phyloP scores from a whole-genome alignment of 2,888 invertebrate species.

The Drosophila merina region DNA sequence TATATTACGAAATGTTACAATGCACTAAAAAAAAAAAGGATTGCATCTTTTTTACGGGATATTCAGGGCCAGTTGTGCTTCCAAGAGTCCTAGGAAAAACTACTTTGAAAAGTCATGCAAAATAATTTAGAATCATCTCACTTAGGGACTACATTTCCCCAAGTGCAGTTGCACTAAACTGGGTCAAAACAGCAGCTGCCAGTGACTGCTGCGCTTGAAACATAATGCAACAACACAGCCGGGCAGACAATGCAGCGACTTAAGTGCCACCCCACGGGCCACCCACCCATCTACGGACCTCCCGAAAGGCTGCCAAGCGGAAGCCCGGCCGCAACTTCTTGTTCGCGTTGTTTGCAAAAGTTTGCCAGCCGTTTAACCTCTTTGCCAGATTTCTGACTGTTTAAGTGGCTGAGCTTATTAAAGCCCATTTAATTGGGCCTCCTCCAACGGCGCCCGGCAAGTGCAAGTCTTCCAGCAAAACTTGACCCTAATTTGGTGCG shows the following conservation, averaged over 20 bases:
- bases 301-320: neutral
- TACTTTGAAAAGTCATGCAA: neutral
- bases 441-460: constrained; percentile 45
- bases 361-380: constrained; percentile 60
- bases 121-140: neutral
- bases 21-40: neutral
- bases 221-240: constrained; percentile 24
- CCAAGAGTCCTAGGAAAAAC: too few relatives aligned
- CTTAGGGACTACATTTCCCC: neutral
- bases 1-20: constrained; percentile 11
- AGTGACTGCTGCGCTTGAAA: constrained; percentile 4
- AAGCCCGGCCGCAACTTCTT: constrained; percentile 13
- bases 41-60: too few relatives aligned
- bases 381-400: constrained; percentile 73
- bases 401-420: constrained; percentile 74
- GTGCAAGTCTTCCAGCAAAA: constrained; percentile 38
- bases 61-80: neutral
- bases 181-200: constrained; percentile 63
- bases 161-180: constrained; percentile 39
- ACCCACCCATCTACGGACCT: neutral
- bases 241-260: constrained; percentile 15
- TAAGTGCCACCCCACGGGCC: neutral
- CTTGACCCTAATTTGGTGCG: constrained; percentile 68
- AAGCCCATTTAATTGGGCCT: constrained; percentile 67
- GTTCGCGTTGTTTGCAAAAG: constrained; percentile 20